phyloP scores from a whole-genome alignment of 1,140 invertebrate species.

The honey bee (Apis mellifera) region DNA sequence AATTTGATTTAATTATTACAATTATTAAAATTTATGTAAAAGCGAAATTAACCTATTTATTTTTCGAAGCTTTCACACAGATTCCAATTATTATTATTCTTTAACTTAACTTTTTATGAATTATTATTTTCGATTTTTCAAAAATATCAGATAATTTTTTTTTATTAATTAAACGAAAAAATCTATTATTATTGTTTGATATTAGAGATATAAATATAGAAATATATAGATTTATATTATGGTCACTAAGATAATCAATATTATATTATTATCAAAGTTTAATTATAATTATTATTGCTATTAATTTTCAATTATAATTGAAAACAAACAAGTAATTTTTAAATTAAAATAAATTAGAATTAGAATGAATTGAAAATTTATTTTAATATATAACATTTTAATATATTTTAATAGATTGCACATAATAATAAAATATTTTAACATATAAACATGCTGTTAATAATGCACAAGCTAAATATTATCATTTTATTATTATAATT shows the following conservation, averaged over 20 bases:
- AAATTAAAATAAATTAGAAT: neutral
- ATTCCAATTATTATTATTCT: conserved; percentile 16
- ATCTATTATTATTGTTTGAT: neutral
- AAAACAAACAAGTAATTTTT: neutral
- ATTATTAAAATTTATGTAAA: conserved; percentile 45
- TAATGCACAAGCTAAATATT: neutral
- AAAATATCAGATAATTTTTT: neutral
- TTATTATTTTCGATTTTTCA: neutral
- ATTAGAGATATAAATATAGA: neutral
- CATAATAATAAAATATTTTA: neutral
- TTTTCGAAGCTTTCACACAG: conserved; percentile 6
- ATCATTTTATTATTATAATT: too few species aligned
- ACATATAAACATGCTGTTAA: too few species aligned
- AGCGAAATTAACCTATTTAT: conserved; percentile 58
- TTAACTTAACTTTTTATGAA: conserved; percentile 13
- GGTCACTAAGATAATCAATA: neutral
- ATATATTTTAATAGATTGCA: neutral
- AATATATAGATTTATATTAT: too few species aligned
- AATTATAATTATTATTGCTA: neutral
- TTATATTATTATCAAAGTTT: too few species aligned
- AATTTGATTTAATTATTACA: conserved; percentile 22
- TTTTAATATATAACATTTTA: too few species aligned
- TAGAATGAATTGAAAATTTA: neutral
- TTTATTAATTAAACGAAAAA: neutral
- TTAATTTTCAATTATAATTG: neutral